Evolutionary conservation across 2,888 invertebrate genomes (phyloP), one percentile per base, ranked within the genome.

Genomic region (Mythimna pallens): DNA sequence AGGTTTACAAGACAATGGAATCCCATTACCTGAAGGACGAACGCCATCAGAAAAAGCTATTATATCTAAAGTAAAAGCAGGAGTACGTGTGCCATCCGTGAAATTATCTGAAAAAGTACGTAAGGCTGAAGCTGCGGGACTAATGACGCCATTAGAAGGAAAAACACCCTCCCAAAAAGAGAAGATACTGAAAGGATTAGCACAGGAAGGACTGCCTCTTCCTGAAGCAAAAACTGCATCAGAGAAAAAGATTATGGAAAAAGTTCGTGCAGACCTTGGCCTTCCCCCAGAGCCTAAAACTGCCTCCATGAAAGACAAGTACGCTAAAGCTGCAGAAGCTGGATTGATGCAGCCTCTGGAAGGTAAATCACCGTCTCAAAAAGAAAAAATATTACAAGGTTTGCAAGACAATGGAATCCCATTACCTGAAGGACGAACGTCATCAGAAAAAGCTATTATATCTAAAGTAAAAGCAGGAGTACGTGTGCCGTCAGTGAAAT

Each of bases 331-430:
- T 22, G 59, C 59, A 40, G 59, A 61, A 8, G 59, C 14, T 0
- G 59, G 59, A 0, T 22, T 61, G 0, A 40, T 61, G 22, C 40
- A 61, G 8, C 59, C 59, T 0, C 8, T 61, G 0, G 59, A 61
- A 61, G 59, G 59, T 3, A 61, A 61, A 40, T 12, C 59, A 0
- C 59, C 59, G 1, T 40, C 59, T 3, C 59, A 61, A 61, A 61
- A 61, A 40, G 61, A 61, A 43, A 61, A 61, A 17, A 61, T 61
- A 61, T 61, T 61, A 22, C 22, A 61, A 9, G 61, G 22, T 17
- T 40, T 61, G 40, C 61, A 61, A 40, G 61, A 61, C 1, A 22
- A 17, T 4, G 61, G 61, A 1, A 61, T 61, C 0, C 36, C 61
- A 0, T 22, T 61, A 2, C 61, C 61, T 17, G 61, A 61, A 22